phyloP scores from a whole-genome alignment of 2,113 vertebrate species.

The Anhinga anhinga region DNA sequence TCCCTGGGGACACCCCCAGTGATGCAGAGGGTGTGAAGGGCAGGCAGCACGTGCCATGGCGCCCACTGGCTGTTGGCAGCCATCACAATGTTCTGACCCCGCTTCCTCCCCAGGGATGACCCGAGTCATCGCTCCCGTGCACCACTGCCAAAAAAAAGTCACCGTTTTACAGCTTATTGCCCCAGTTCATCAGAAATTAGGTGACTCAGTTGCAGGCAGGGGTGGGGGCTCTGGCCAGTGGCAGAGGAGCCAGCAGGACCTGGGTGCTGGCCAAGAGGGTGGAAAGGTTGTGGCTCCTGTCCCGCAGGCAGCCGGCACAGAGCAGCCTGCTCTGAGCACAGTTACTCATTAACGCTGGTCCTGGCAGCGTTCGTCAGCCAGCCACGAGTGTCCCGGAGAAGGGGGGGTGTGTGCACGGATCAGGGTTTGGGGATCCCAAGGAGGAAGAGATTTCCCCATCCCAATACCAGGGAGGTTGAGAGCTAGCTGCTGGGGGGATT shows the following conservation, averaged over 20 bases:
- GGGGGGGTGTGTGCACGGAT: fast-evolving
- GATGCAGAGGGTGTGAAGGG: not conserved
- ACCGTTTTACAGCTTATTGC: not conserved
- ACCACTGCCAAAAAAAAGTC: not conserved
- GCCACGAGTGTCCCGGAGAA: fast-evolving
- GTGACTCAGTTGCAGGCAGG: not conserved
- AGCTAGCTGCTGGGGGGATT: not conserved
- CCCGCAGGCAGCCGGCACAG: not conserved
- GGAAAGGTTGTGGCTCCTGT: not conserved
- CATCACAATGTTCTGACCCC: fast-evolving
- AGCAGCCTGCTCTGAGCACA: not conserved
- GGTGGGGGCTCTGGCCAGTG: not conserved
- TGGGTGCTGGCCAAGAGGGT: not conserved
- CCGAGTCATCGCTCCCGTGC: fast-evolving
- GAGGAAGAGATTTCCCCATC: fast-evolving
- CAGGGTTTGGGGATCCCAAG: not conserved
- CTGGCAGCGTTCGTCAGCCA: not conserved
- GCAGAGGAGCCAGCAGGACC: not conserved
- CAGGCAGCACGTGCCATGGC: fast-evolving
- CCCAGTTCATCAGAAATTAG: not conserved
- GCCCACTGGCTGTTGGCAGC: not conserved
- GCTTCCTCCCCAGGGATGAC: not conserved
- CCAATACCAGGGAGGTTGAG: not conserved
- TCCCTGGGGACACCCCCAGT: not conserved
- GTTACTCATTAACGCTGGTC: not conserved